Base-by-base conservation (phyloP, 2,113 vertebrate species). In the Elanus axillaris region DNA sequence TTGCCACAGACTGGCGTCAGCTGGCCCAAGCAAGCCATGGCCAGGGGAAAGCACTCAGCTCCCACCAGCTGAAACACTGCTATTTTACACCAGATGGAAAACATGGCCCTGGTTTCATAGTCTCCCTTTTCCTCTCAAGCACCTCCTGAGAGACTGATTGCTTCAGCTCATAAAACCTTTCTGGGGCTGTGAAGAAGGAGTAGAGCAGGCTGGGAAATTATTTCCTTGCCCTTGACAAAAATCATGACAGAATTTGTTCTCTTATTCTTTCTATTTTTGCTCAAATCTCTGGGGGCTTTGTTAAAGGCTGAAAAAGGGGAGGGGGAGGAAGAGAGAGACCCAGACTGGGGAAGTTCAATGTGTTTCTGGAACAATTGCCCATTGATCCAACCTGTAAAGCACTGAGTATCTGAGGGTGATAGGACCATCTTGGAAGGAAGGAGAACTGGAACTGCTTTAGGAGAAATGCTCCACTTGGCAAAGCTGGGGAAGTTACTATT, bases 151-250 rank as follows among this genome's bases (percentile, higher is more conserved):
- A 84, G 68, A 40, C 38, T 4, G 48, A 79, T 59, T 75, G 60
- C 86, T 97, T 63, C 95, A 94, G 95, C 91, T 86, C 36, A 0
- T 91, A 94, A 95, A 97, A 87, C 76, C 73, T 81, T 89, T 27
- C 83, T 7, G 56, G 73, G 81, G 84, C 45, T 91, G 76, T 12
- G 63, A 64, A 71, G 77, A 56, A 88, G 92, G 76, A 88, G 83
- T 23, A n/a, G 79, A 88, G 91, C 52, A 72, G 58, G 68, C 56
- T 32, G 73, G 64, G 92, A 81, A 84, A 89, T 93, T 59, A 86
- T 88, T 93, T 73, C 85, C 72, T 27, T 86, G 84, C 76, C 88
- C 60, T 64, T 85, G 76, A 80, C 79, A 92, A 64, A 92, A 94
- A 53, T 78, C n/a, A 67, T 32, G 56, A 59, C 67, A 71, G 79